A percentile compares a stretch with the other conserved stretches of the same genome.
Conservation (phyloP, 2,888 invertebrate genomes). For the Halictus ligatus region DNA sequence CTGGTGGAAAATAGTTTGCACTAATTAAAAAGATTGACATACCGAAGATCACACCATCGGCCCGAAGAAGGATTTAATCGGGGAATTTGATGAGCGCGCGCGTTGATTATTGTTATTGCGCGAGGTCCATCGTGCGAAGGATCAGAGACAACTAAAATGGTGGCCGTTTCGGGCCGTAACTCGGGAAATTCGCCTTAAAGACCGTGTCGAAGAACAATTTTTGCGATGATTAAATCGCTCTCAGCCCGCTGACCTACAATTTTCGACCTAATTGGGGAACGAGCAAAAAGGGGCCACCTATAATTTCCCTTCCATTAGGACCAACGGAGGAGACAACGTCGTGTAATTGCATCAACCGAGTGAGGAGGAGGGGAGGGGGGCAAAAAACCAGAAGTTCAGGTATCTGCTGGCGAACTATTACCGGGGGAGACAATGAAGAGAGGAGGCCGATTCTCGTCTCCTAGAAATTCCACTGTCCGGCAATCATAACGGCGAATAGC, state of each 20-base stretch:
- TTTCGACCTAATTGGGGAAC: background rate
- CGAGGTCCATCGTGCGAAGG: background rate
- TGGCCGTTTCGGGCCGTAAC: background rate
- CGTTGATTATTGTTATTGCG: background rate
- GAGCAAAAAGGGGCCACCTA: background rate
- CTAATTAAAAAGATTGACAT: too few species aligned
- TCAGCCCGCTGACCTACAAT: background rate
- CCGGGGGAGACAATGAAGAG: background rate
- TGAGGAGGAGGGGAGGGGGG: too few species aligned
- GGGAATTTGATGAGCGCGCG: background rate
- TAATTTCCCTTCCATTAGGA: background rate
- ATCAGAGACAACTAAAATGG: background rate
- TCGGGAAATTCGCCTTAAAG: background rate
- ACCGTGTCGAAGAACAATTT: background rate
- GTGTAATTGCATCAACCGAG: background rate
- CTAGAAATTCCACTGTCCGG: background rate
- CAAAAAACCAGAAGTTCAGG: background rate
- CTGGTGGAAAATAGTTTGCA: too few species aligned
- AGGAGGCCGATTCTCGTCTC: background rate
- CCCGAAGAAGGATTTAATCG: background rate
- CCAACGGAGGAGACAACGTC: background rate
- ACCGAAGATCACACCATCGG: too few species aligned
- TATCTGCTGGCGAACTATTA: background rate
- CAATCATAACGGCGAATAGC: slow-evolving; percentile 34
- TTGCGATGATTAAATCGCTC: background rate